Conservation (phyloP, 2,113 vertebrate species). For the Pseudopodoces humilis region DNA sequence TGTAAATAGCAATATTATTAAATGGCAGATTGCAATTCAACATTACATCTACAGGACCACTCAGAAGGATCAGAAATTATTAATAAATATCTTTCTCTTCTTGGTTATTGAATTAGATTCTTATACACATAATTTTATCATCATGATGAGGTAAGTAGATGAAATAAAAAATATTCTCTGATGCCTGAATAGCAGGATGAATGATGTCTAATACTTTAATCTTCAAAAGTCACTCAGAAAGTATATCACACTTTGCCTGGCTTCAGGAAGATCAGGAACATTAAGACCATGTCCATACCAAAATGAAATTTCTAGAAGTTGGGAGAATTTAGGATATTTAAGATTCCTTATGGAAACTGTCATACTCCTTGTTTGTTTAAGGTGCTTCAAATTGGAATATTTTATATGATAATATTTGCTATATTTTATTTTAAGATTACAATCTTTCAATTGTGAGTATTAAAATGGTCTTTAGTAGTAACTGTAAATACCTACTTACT, state of each 20-base stretch:
- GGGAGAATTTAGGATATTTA: background rate
- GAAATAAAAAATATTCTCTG: background rate
- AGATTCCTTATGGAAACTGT: background rate
- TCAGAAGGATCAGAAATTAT: background rate
- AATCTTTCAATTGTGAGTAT: background rate
- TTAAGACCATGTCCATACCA: background rate
- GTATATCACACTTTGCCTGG: background rate
- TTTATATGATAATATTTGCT: background rate
- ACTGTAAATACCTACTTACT: background rate
- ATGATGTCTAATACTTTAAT: background rate
- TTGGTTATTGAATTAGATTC: slow-evolving; percentile 16
- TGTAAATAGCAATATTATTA: background rate
- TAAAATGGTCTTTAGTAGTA: background rate
- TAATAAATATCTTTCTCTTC: background rate
- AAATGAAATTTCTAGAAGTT: background rate
- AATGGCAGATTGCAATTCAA: background rate
- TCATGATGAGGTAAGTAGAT: background rate
- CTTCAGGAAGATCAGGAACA: background rate
- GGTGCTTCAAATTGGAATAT: background rate
- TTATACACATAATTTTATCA: background rate
- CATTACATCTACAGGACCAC: background rate
- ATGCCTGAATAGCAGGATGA: background rate
- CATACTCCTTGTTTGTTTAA: background rate
- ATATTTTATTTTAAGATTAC: background rate
- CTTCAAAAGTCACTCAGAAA: background rate